Evolutionary conservation across 1,140 invertebrate species (phyloP), one percentile per base, ranked within the genome.

Genomic region (Lepidurus packardi): DNA sequence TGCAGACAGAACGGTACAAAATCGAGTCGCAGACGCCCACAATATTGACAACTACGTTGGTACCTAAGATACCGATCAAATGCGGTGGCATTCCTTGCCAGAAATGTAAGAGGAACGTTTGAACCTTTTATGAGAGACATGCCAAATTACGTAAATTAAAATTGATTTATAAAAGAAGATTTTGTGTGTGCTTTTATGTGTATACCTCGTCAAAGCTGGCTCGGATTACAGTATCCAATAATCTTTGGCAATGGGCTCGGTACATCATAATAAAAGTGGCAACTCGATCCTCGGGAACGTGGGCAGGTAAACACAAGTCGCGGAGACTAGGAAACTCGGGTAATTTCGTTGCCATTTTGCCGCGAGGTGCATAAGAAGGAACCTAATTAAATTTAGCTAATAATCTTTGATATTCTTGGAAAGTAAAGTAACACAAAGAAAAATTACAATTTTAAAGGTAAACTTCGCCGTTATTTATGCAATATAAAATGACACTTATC

Each of bases 21-120:
- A 88, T 88, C 47, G 84, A 85, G 81, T 89, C 88, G 82, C 87
- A 89, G 7, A 88, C 85, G 6, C 86, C 87, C 7, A 89, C 85
- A 45, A 89, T 81, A 79, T 86, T 86, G 7, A 88, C 84, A 1
- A 88, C 82, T 16, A 84, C 82, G 77, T 84, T 82, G 41, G 82
- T 83, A 78, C 84, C 83, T n/a, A 89, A 81, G 8, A 88, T 83
- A 21, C 86, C 83, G 5, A 84, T 80, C 24, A 89, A 84, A 82
- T 88, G 87, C 11, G 81, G 81, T 13, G 88, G 88, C 84, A 89
- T 87, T 6, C 87, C 87, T 82, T 88, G 87, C 88, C 88, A 89
- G 81, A 89, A 89, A 80, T 89, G 87, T 2, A 87, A 80, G 21
- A 89, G 80, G 81, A 88, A 86, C 80, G 83, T 87, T 80, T 88